Percentiles rank a stretch among this genome's conserved stretches.
Conservation (phyloP, 2,888 invertebrate species). For the Nemotelus pantherinus region DNA sequence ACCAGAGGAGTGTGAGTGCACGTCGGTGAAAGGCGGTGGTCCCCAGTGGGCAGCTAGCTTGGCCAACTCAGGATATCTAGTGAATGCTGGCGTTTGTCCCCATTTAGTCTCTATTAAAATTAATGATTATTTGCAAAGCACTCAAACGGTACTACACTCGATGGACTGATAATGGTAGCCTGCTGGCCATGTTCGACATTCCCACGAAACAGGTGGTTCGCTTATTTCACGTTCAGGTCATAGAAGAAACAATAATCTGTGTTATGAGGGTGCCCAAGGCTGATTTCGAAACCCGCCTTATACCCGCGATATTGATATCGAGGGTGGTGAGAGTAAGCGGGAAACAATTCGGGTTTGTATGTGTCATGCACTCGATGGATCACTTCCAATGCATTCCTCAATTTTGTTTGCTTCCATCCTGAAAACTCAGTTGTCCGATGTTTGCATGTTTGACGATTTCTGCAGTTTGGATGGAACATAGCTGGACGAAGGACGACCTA, state of each 20-base stretch:
- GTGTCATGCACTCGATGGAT: not conserved
- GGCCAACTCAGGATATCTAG: not conserved
- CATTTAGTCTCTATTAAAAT: slow-evolving; percentile 47
- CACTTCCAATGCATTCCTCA: slow-evolving; percentile 6
- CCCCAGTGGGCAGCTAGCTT: too few relatives aligned
- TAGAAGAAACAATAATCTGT: slow-evolving; percentile 21
- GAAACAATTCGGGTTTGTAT: too few relatives aligned
- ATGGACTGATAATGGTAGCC: slow-evolving; percentile 38
- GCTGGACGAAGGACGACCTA: not conserved
- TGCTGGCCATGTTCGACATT: slow-evolving; percentile 9
- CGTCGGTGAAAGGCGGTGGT: not conserved
- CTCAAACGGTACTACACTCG: slow-evolving; percentile 45
- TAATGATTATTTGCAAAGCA: slow-evolving; percentile 50
- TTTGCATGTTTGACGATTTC: slow-evolving; percentile 30
- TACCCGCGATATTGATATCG: not conserved
- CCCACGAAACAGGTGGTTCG: slow-evolving; percentile 34
- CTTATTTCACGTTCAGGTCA: slow-evolving; percentile 5
- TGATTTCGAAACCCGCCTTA: not conserved
- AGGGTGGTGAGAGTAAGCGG: not conserved
- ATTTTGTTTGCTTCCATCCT: slow-evolving; percentile 24
- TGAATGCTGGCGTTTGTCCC: not conserved
- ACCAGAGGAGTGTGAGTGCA: not conserved
- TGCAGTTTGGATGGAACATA: not conserved
- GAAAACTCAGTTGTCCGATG: slow-evolving; percentile 1
- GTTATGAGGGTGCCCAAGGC: not conserved